Evolutionary conservation across 1,140 invertebrate species (phyloP), one percentile per base, ranked within the genome.

Genomic region (Trichonephila inaurata): DNA sequence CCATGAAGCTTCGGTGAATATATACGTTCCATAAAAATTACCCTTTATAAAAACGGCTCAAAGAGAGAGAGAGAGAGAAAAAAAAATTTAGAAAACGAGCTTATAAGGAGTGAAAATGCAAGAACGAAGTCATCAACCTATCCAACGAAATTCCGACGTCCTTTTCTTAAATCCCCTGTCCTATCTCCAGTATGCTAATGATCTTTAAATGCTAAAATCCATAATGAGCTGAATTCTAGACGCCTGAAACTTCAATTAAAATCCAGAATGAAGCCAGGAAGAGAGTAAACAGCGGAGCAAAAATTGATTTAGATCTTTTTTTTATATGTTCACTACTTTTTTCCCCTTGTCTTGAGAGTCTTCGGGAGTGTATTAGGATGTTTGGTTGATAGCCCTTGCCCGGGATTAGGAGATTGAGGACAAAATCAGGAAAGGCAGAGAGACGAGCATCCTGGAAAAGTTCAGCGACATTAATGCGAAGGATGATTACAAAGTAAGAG

Each of bases 181-280:
- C 21, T 69, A 61, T 89, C 58, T 89, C 64, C 66, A 81, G 58
- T 62, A 91, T 91, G 89, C 89, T 91, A 91, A 91, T 91, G 89
- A 91, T 72, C 72, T 91, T 91, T 91, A 82, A 91, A 91, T 91
- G 77, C 77, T 82, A 91, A 91, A 91, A 82, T 91, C 89, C 77
- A 91, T 91, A 91, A 91, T 82, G 89, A 91, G 89, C 89, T 82
- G 72, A 91, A 91, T 91, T 58, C 88, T 77, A 60, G 21, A 60
- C 33, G 19, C 66, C 77, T 62, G 89, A 91, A 91, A 91, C 72
- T 91, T 91, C 89, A 91, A 91, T 91, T 91, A 91, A 91, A 91
- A 81, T 82, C 44, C 77, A 81, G 33, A 82, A 91, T 77, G 72
- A 91, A 82, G 77, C 19, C 51, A 19, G 51, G 33, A 21, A 40